Conservation (phyloP, 1,140 invertebrate genomes). For the Bactericera cockerelli region DNA sequence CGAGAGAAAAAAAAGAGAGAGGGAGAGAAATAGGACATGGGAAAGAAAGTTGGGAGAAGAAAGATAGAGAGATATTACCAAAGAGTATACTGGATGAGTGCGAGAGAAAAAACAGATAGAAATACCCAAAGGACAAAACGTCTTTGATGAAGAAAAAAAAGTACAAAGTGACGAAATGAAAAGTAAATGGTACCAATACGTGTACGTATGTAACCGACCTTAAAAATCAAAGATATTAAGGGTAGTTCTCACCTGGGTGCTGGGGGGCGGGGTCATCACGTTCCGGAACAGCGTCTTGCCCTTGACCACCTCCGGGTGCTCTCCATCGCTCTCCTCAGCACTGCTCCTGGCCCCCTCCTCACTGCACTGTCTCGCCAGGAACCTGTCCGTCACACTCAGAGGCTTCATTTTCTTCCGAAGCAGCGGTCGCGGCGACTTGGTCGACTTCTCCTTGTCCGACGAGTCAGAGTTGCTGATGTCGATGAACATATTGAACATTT, state of each 20-base stretch:
- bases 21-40: no score
- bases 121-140: no score
- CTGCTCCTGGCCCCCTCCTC: not conserved
- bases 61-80: no score
- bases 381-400: not conserved
- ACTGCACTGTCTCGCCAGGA: not conserved
- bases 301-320: not conserved
- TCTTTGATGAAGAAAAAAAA: no score
- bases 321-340: not conserved
- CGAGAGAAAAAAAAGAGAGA: no score
- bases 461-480: constrained; percentile 4
- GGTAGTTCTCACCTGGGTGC: constrained; percentile 1
- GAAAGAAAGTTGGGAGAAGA: no score
- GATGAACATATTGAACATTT: constrained; percentile 4
- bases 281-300: not conserved
- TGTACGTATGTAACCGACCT: no score
- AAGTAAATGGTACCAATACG: no score
- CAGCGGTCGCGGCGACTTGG: not conserved
- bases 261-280: not conserved
- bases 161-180: no score
- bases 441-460: not conserved
- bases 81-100: no score
- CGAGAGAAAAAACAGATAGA: no score
- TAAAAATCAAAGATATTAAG: no score
- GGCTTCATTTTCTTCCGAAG: not conserved